Base-by-base conservation (phyloP, 2,888 invertebrate genomes). In the Schizotus pectinicornis region DNA sequence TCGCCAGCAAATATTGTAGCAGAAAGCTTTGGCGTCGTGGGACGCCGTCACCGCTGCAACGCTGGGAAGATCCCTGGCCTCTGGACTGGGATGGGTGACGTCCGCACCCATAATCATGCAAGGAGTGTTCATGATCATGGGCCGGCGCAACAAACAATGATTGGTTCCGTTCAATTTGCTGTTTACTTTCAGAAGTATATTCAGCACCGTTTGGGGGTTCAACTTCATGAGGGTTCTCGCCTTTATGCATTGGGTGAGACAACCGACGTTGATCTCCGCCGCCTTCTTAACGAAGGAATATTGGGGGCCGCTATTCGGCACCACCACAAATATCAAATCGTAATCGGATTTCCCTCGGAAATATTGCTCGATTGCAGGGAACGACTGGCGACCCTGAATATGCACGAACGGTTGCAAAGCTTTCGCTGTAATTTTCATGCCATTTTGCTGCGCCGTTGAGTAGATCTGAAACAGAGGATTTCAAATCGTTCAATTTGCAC, bases 11-110 rank as follows among this genome's bases (percentile, higher is more conserved):
- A 92, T 88, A 68, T 90, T 89, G 72, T 93, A 93, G 34, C 83
- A 77, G 65, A 88, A 89, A 5, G 87, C 90, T 39, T 81, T 79
- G 0, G 79, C 65, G 75, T 91, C 91, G 59, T 89, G 84, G 0
- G 91, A 91, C 0, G 92, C 90, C 0, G 90, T 89, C 1, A 93
- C 90, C 0, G 89, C 89, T 0, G 88, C 89, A 32, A 89, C 88
- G 73, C 88, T 88, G 0, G 86, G 86, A 62, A 79, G 79, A 3
- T 78, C 73, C 84, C 84, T 77, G 1, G 89, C 86, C 57, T 91
- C 91, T 0, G 93, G 92, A 1, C 92, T 87, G 0, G 96, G 95
- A 81, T 96, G 96, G 0, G 95, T 95, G 5, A 96, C 95, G 79
- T 96, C 96, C 6, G 95, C 95, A 0, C 96, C 96, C 77, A 80